Percentiles rank a stretch among this genome's conserved stretches.
Conservation (phyloP, 53 echinoderm and acorn worm species). For the Mesocentrotus franciscanus region DNA sequence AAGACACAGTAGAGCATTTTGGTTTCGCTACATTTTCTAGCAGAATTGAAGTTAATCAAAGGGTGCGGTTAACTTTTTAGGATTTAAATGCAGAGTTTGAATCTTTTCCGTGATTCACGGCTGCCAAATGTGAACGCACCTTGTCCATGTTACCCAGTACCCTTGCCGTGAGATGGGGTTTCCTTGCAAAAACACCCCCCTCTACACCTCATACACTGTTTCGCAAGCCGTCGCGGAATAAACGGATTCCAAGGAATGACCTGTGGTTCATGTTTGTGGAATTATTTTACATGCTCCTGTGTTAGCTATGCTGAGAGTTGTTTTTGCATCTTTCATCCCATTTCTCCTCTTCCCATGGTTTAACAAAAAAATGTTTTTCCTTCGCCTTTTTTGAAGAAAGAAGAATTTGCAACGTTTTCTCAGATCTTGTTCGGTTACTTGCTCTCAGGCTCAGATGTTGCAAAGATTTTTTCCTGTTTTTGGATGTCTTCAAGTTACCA, state of each 20-base stretch:
- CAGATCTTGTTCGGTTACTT: background rate
- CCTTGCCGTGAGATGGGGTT: conserved; percentile 1
- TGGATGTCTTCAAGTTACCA: background rate
- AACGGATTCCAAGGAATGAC: conserved; percentile 38
- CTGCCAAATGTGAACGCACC: background rate
- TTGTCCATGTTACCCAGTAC: background rate
- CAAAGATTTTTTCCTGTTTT: background rate
- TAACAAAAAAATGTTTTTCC: background rate
- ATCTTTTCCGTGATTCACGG: background rate
- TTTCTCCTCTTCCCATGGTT: background rate
- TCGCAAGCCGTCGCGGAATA: background rate
- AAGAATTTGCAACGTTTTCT: background rate
- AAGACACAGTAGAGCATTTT: background rate
- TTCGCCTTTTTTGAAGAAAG: background rate
- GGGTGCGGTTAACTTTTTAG: background rate
- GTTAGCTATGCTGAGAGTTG: conserved; percentile 11
- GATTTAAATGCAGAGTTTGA: background rate
- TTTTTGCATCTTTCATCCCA: background rate
- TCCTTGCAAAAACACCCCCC: conserved; percentile 43
- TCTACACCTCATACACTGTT: background rate
- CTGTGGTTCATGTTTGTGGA: conserved; percentile 34
- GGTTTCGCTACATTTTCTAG: background rate
- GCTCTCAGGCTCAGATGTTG: background rate
- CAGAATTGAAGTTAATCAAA: background rate
- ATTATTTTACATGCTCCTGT: conserved; percentile 22